Conservation (phyloP, 2,797 vertebrate genomes). For the Lithobates pipiens region DNA sequence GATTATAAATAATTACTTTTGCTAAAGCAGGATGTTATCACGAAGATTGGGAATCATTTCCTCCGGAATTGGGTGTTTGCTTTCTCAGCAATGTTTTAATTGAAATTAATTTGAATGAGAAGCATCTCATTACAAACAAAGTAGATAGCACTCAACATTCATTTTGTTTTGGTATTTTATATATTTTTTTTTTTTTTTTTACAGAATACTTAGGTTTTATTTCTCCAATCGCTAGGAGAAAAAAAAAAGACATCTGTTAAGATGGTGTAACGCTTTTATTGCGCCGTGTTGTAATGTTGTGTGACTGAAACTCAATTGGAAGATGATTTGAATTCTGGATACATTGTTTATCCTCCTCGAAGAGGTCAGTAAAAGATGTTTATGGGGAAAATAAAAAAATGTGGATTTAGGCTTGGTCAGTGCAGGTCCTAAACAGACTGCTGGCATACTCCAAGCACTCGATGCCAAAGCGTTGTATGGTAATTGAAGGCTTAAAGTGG, state of each 20-base stretch:
- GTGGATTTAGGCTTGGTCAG: background rate
- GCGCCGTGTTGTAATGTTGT: constrained; percentile 1
- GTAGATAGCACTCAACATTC: constrained; percentile 83
- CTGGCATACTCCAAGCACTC: too few relatives aligned
- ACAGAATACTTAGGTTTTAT: constrained; percentile 31
- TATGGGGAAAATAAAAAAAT: background rate
- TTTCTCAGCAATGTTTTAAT: constrained; percentile 84
- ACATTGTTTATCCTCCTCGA: background rate
- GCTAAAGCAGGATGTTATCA: constrained; percentile 82
- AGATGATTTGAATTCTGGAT: constrained; percentile 31
- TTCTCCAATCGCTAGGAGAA: background rate
- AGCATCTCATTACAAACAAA: constrained; percentile 85
- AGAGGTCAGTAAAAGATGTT: background rate
- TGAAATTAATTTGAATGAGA: constrained; percentile 86
- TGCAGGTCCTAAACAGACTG: too few relatives aligned
- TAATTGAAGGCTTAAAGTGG: too few relatives aligned
- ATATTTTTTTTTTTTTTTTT: constrained; percentile 28
- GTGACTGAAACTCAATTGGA: constrained; percentile 29
- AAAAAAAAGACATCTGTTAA: constrained; percentile 38
- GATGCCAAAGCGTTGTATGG: too few relatives aligned
- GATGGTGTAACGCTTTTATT: constrained; percentile 37
- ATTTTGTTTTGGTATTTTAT: constrained; percentile 66
- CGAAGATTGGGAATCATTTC: constrained; percentile 85
- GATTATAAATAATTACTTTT: constrained; percentile 87
- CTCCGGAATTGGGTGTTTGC: constrained; percentile 82